Conservation (phyloP, 2,888 invertebrate genomes). For the Lasiommata megera region DNA sequence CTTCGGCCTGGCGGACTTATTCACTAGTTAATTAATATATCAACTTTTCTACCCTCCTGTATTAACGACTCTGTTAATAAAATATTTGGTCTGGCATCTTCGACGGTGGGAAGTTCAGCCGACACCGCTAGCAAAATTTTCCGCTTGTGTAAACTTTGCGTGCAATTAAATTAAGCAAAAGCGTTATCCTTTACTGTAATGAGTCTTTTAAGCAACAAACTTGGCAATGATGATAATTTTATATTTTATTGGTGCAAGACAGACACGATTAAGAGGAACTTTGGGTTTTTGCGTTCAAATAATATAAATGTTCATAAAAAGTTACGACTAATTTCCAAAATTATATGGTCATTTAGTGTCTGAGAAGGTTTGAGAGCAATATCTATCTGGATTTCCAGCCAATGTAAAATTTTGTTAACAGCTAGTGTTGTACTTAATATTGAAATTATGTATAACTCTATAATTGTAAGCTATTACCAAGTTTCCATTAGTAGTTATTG, state of each 20-base stretch:
- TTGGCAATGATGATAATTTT: not conserved
- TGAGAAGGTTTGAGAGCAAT: no score
- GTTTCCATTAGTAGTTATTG: no score
- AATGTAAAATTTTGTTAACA: no score
- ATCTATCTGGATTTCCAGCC: no score
- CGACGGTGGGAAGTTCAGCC: constrained; percentile 15
- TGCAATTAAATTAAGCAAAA: constrained; percentile 15
- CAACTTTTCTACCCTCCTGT: constrained; percentile 73
- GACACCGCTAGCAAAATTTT: constrained; percentile 18
- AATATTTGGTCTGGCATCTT: constrained; percentile 42
- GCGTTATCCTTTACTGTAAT: constrained; percentile 3
- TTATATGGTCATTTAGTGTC: no score
- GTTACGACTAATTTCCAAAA: no score
- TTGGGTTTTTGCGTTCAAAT: no score
- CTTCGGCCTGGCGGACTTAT: constrained; percentile 73
- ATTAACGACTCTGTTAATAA: constrained; percentile 73
- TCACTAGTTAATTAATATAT: constrained; percentile 79
- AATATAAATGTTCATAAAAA: no score
- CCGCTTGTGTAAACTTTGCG: constrained; percentile 14
- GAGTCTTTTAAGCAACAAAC: not conserved
- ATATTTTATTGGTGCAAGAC: not conserved
- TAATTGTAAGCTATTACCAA: no score
- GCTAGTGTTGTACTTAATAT: no score
- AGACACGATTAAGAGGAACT: not conserved
- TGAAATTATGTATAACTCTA: no score